phyloP scores from a whole-genome alignment of 1,140 invertebrate species.

The Lepidotrigona ventralis region DNA sequence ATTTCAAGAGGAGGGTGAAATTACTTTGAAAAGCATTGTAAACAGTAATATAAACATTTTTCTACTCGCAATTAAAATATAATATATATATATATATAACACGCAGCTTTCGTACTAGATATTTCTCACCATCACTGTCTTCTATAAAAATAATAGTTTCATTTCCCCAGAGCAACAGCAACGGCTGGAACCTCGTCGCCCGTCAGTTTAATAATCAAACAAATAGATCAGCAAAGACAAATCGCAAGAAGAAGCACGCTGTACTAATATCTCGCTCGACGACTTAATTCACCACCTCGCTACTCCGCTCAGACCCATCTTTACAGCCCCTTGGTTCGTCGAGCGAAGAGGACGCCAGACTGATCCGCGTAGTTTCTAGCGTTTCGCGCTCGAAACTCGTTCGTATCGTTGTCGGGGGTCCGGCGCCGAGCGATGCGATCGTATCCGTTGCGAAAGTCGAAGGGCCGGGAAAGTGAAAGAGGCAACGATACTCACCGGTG shows the following conservation, averaged over 20 bases:
- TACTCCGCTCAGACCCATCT: not conserved
- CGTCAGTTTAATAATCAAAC: no score
- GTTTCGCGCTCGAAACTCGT: not conserved
- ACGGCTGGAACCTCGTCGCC: no score
- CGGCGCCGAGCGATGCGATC: not conserved
- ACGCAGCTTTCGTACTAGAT: no score
- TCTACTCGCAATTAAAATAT: no score
- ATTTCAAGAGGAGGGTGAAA: no score
- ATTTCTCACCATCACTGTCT: no score
- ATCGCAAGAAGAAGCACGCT: not conserved
- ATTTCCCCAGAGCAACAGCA: no score
- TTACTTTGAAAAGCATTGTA: no score
- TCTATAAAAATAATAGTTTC: no score
- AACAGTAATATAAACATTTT: no score
- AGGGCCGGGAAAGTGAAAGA: not conserved
- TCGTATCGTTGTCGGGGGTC: not conserved
- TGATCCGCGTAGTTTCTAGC: not conserved
- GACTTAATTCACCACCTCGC: not conserved
- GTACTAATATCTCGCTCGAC: no score
- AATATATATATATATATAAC: no score
- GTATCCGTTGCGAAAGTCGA: slow-evolving; percentile 17
- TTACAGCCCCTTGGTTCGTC: not conserved
- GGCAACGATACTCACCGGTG: not conserved
- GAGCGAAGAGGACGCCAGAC: not conserved
- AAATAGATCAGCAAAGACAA: not conserved